Percentiles rank a stretch among this genome's conserved stretches.
Conservation (phyloP, 2,888 invertebrate genomes). For the Bursaphelenchus okinawaensis region DNA sequence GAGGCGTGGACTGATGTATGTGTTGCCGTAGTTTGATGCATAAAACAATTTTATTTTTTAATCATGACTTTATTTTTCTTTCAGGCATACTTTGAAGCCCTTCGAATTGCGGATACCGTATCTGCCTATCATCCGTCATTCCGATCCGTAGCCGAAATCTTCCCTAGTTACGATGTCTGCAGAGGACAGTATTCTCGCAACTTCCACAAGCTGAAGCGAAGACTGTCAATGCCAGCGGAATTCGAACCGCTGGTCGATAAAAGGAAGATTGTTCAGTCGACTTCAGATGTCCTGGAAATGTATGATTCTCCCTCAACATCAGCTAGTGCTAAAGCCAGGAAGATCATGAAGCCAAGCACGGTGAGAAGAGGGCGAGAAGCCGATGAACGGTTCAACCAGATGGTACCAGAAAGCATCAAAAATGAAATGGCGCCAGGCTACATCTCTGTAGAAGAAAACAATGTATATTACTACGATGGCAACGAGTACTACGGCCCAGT, state of each 20-base stretch:
- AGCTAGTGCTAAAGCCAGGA: background rate
- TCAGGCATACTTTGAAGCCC: conserved; percentile 9
- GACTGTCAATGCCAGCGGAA: conserved; percentile 8
- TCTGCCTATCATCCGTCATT: background rate
- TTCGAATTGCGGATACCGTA: conserved; percentile 8
- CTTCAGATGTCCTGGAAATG: background rate
- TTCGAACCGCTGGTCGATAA: conserved; percentile 2
- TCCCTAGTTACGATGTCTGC: background rate
- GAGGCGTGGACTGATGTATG: conserved; percentile 17
- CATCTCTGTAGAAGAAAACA: conserved; percentile 5
- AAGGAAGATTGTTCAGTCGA: background rate
- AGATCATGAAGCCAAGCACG: background rate
- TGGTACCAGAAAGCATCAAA: conserved; percentile 5
- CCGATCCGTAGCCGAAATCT: conserved; percentile 4
- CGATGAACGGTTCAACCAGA: conserved; percentile 6
- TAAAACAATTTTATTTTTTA: too few relatives aligned
- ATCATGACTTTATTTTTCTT: background rate
- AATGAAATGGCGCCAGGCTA: conserved; percentile 13
- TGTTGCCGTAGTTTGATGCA: too few relatives aligned
- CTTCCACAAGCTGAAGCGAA: conserved; percentile 12
- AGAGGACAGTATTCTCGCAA: conserved; percentile 13
- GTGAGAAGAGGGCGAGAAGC: conserved; percentile 13
- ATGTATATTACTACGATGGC: conserved; percentile 7
- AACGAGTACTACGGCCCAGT: background rate
- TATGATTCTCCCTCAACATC: background rate